Conservation (phyloP, 2,113 vertebrate species). For the Leptosomus discolor region DNA sequence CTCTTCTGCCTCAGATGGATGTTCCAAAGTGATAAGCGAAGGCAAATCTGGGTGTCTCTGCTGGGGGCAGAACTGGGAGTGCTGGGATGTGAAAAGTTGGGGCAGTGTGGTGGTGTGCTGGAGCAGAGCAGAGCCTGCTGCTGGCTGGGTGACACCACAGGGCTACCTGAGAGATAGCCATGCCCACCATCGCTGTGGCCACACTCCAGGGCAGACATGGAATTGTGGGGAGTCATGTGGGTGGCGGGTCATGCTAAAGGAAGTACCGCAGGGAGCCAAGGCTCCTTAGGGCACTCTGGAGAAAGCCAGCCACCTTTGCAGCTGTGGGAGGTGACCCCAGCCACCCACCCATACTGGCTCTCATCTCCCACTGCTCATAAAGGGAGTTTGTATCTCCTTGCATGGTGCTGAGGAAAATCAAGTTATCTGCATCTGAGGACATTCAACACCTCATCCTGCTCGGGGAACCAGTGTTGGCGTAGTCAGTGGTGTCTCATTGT, state of each 20-base stretch:
- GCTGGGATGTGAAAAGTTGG: background rate
- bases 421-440: background rate
- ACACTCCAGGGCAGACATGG: rapidly evolving
- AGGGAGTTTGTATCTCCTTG: background rate
- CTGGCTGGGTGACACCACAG: background rate
- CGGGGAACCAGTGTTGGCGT: rapidly evolving
- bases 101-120: background rate
- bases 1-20: background rate
- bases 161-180: background rate
- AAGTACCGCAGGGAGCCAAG: background rate
- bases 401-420: background rate
- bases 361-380: background rate
- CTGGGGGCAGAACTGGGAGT: background rate
- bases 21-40: background rate
- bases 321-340: background rate
- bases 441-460: rapidly evolving
- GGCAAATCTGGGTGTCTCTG: background rate
- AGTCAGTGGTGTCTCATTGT: background rate
- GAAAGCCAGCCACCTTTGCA: background rate
- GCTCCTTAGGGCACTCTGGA: background rate
- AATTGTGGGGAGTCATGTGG: background rate
- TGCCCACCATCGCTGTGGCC: rapidly evolving
- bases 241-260: background rate
- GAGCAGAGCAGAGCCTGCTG: background rate
- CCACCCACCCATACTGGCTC: rapidly evolving